These are phyloP conservation scores for Apodemus agrarius DNA, from an alignment of 2,797 vertebrate genomes.

Conservation along the genomic window DNA sequence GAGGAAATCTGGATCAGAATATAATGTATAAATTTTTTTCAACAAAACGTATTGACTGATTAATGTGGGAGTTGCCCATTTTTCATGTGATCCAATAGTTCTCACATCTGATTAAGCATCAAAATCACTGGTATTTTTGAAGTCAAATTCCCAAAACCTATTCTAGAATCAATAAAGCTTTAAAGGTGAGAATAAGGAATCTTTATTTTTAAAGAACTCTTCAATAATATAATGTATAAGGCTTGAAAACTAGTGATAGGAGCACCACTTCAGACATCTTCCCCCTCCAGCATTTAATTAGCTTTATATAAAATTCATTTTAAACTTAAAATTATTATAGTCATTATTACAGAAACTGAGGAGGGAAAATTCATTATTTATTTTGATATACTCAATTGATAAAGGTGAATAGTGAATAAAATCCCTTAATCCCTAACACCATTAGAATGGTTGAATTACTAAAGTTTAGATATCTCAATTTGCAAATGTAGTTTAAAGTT, in stretches of 20 bases:
- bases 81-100: not conserved
- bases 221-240: slow-evolving; percentile 11
- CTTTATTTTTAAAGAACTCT: not conserved
- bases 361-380: not conserved
- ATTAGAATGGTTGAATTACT: slow-evolving; percentile 28
- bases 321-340: slow-evolving; percentile 48
- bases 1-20: not conserved
- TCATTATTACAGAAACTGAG: slow-evolving; percentile 27
- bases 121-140: slow-evolving; percentile 15
- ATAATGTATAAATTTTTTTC: not conserved
- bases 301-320: slow-evolving; percentile 50
- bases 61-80: not conserved
- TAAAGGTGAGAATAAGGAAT: not conserved
- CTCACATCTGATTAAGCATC: not conserved
- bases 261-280: not conserved
- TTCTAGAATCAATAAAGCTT: slow-evolving; percentile 42
- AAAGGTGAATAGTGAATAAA: slow-evolving; percentile 44
- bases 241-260: slow-evolving; percentile 11
- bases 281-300: slow-evolving; percentile 25
- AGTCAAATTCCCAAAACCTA: slow-evolving; percentile 20
- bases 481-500: slow-evolving; percentile 45
- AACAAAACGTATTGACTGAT: not conserved
- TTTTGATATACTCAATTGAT: not conserved
- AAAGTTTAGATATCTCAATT: slow-evolving; percentile 43
- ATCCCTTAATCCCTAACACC: slow-evolving; percentile 15